Percentiles rank a stretch among this genome's conserved stretches.
These are phyloP conservation scores for Ceratosolen solmsi DNA, from an alignment of 1,140 invertebrate species.

Conservation along the genomic window DNA sequence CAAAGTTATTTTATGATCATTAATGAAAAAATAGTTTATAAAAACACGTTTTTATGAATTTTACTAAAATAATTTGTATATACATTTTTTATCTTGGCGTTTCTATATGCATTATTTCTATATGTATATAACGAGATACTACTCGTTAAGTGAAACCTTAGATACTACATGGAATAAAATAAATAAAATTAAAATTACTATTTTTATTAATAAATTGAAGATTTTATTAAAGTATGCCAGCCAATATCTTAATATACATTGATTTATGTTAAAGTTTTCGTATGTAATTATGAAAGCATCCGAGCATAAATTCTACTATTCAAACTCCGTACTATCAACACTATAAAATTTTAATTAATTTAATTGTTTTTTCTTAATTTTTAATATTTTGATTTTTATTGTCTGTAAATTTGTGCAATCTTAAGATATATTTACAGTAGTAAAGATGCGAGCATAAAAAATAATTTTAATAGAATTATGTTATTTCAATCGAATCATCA, in stretches of 20 bases:
- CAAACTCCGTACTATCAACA: neutral
- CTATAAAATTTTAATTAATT: neutral
- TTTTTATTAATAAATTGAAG: neutral
- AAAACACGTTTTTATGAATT: neutral
- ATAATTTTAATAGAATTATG: neutral
- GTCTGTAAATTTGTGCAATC: too few relatives aligned
- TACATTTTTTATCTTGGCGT: too few relatives aligned
- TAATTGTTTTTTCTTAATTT: neutral
- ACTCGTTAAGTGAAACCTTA: neutral
- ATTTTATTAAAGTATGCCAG: neutral
- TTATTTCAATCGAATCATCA: neutral
- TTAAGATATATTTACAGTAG: too few relatives aligned
- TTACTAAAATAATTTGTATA: neutral
- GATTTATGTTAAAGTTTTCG: neutral
- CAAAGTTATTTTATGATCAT: neutral
- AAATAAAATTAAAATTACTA: neutral
- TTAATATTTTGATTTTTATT: neutral
- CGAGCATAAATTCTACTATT: neutral
- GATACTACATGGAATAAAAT: neutral
- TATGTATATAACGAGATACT: neutral
- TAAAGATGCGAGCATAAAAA: neutral
- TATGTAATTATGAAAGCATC: neutral
- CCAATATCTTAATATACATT: neutral
- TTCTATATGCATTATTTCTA: too few relatives aligned
- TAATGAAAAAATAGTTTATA: neutral